A percentile compares a stretch with the other conserved stretches of the same genome.
Conservation (phyloP, 37 sponge, comb jelly and placozoan genomes). For the Bolinopsis microptera region DNA sequence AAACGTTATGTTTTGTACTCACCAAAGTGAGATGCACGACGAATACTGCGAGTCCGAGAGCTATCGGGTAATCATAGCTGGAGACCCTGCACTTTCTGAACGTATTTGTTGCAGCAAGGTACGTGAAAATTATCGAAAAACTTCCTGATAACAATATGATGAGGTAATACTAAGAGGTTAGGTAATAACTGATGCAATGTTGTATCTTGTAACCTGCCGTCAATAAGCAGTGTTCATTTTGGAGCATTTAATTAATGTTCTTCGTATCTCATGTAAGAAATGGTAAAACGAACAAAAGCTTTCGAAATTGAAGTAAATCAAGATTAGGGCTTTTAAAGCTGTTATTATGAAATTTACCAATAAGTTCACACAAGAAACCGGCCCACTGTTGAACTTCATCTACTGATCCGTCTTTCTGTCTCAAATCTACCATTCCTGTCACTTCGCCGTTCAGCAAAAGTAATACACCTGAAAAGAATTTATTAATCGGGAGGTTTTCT, state of each 20-base stretch:
- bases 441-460: neutral
- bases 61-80: neutral
- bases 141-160: too few relatives aligned
- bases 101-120: constrained; percentile 33
- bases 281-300: too few relatives aligned
- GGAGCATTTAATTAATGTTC: too few relatives aligned
- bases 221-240: too few relatives aligned
- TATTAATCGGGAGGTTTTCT: too few relatives aligned
- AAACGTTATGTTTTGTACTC: neutral
- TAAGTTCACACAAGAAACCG: neutral
- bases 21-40: constrained; percentile 24
- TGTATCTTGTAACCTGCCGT: too few relatives aligned
- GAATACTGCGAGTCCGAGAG: constrained; percentile 17
- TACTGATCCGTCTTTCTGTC: neutral
- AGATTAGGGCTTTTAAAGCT: too few relatives aligned
- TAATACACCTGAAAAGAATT: neutral
- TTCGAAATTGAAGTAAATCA: too few relatives aligned
- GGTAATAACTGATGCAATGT: too few relatives aligned
- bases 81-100: neutral
- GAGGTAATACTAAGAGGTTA: neutral
- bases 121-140: neutral
- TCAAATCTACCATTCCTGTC: neutral
- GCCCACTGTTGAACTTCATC: neutral
- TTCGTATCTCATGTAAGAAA: too few relatives aligned
- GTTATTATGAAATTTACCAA: neutral